Percentiles rank a stretch among this genome's conserved stretches.
Evolutionary conservation across 2,888 invertebrate species (phyloP).

Genomic region (Cephus sareptanus): DNA sequence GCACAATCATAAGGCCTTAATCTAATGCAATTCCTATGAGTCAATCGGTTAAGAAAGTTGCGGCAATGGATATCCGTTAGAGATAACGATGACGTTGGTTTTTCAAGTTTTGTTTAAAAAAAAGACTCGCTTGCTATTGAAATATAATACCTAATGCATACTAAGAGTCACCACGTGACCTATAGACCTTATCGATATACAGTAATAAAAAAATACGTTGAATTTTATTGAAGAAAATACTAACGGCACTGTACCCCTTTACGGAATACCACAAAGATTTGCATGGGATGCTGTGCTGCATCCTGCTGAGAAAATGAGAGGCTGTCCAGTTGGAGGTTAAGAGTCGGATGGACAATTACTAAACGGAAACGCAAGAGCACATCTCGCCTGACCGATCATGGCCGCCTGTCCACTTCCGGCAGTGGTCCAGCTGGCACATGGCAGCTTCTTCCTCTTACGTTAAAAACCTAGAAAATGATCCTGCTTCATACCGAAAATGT

Average conservation of each 20-base stretch:
- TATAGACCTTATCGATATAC: neutral
- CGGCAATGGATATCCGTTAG: neutral
- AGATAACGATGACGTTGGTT: neutral
- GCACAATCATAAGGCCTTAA: no score
- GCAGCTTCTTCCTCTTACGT: neutral
- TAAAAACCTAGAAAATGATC: neutral
- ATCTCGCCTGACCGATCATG: neutral
- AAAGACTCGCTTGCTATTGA: neutral
- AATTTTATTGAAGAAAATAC: neutral
- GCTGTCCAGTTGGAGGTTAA: neutral
- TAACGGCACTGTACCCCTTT: neutral
- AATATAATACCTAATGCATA: neutral
- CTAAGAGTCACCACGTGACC: neutral
- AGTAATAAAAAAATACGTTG: neutral
- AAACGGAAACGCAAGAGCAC: conserved; percentile 20
- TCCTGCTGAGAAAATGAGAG: neutral
- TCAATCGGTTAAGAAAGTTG: neutral
- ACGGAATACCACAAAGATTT: neutral
- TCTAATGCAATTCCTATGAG: neutral
- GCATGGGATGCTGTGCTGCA: neutral
- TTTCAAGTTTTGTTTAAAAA: neutral
- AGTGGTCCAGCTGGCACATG: conserved; percentile 23
- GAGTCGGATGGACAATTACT: conserved; percentile 10
- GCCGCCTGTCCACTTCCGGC: conserved; percentile 23
- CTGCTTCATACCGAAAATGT: neutral